A percentile compares a stretch with the other conserved stretches of the same genome.
These are phyloP conservation scores for Zaprionus ornatus DNA, from an alignment of 1,140 invertebrate species.

Conservation along the genomic window DNA sequence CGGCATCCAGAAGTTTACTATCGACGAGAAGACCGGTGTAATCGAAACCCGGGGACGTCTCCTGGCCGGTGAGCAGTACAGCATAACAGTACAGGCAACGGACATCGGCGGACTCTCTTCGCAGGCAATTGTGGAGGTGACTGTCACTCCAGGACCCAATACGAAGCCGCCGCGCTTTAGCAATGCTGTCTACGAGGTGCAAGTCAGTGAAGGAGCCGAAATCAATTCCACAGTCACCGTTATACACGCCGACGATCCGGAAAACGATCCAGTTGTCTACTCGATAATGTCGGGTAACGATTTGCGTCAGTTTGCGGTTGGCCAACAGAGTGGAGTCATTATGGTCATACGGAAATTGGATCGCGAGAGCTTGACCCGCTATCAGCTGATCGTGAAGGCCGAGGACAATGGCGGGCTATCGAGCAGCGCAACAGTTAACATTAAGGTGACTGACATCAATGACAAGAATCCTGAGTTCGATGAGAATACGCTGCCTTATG, in stretches of 20 bases:
- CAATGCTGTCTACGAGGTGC: conserved; percentile 91
- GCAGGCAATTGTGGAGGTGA: conserved; percentile 93
- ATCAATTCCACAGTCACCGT: conserved; percentile 93
- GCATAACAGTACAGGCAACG: conserved; percentile 92
- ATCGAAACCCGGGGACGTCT: conserved; percentile 91
- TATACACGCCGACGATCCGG: conserved; percentile 92
- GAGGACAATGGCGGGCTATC: conserved; percentile 93
- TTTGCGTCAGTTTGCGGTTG: conserved; percentile 92
- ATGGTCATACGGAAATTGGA: conserved; percentile 93
- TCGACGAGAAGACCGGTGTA: conserved; percentile 91
- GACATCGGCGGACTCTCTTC: conserved; percentile 89
- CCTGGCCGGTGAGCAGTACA: conserved; percentile 94
- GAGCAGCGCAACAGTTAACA: conserved; percentile 92
- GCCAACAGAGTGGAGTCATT: conserved; percentile 91
- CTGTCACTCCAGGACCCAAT: conserved; percentile 92
- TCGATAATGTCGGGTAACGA: conserved; percentile 94
- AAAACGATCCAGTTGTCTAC: conserved; percentile 94
- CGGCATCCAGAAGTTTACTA: conserved; percentile 92
- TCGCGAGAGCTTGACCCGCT: conserved; percentile 93
- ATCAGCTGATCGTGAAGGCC: conserved; percentile 93
- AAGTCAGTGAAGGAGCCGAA: conserved; percentile 93
- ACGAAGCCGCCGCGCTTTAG: conserved; percentile 92
- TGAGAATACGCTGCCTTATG: conserved; percentile 88
- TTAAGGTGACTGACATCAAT: conserved; percentile 95
- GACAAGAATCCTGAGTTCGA: conserved; percentile 94